phyloP scores from a whole-genome alignment of 2,113 vertebrate genomes.

The Australoheros scitulus region DNA sequence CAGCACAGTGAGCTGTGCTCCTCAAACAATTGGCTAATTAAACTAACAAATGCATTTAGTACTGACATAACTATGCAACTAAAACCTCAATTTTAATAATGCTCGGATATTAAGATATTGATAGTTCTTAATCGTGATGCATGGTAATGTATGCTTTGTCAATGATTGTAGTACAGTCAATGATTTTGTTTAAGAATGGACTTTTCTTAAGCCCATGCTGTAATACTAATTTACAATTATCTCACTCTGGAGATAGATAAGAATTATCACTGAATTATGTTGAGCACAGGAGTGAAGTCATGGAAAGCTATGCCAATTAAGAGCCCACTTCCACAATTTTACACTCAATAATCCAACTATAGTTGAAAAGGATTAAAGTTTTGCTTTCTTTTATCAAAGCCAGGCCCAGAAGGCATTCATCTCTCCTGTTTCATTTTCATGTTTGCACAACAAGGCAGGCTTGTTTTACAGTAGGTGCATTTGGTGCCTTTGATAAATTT shows the following conservation, averaged over 20 bases:
- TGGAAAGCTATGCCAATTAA: conserved; percentile 62
- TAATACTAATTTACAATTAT: conserved; percentile 46
- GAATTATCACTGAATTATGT: conserved; percentile 56
- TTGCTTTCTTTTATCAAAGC: conserved; percentile 45
- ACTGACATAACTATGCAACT: conserved; percentile 26
- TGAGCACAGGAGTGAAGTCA: conserved; percentile 38
- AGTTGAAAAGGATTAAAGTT: conserved; percentile 54
- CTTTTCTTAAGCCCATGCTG: conserved; percentile 42
- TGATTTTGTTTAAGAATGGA: conserved; percentile 31
- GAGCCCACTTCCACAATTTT: conserved; percentile 55
- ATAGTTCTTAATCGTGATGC: conserved; percentile 30
- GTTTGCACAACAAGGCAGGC: conserved; percentile 31
- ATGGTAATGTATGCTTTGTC: conserved; percentile 17
- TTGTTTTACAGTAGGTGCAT: conserved; percentile 39
- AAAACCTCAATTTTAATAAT: conserved; percentile 17
- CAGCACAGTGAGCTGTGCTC: conserved; percentile 14
- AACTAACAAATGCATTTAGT: conserved; percentile 36
- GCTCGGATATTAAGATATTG: conserved; percentile 42
- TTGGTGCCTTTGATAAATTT: conserved; percentile 42
- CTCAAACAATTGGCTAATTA: conserved; percentile 45
- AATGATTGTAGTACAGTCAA: conserved; percentile 10
- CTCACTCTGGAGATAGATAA: conserved; percentile 58
- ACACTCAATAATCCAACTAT: conserved; percentile 52
- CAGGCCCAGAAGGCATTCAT: conserved; percentile 47
- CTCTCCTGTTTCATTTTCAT: conserved; percentile 36